Conservation (phyloP, 2,888 invertebrate species). For the Uloborus plumipes region DNA sequence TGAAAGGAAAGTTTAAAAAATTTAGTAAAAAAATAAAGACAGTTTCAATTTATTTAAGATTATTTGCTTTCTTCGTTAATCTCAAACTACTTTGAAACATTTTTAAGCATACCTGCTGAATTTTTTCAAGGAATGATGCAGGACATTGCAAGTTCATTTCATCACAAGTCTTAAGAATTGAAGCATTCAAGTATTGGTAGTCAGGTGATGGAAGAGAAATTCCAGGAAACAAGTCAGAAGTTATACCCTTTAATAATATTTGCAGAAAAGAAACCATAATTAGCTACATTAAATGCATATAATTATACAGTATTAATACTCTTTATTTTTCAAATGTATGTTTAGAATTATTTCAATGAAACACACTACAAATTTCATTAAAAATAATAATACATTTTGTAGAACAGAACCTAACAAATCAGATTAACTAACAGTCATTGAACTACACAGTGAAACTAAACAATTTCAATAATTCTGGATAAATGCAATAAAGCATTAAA, state of each 20-base stretch:
- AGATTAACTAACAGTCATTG: no score
- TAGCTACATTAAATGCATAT: not conserved
- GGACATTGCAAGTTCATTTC: slow-evolving; percentile 79
- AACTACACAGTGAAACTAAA: no score
- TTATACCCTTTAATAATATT: slow-evolving; percentile 70
- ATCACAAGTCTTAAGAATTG: slow-evolving; percentile 71
- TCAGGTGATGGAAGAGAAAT: slow-evolving; percentile 72
- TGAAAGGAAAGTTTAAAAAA: not conserved
- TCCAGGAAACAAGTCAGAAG: slow-evolving; percentile 73
- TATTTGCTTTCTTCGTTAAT: not conserved
- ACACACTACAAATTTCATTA: no score
- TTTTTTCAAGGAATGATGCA: slow-evolving; percentile 83
- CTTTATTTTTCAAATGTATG: no score
- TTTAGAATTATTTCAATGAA: no score
- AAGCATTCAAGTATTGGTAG: slow-evolving; percentile 72
- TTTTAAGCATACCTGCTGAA: slow-evolving; percentile 71
- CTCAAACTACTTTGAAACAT: not conserved
- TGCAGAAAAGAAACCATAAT: not conserved
- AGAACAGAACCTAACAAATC: no score
- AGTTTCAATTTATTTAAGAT: not conserved
- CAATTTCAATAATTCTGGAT: no score
- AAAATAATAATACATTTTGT: no score
- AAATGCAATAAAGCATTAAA: no score
- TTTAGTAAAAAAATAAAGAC: not conserved
- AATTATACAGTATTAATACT: no score